These are phyloP conservation scores for Drosophila ananassae DNA, from an alignment of 1,140 invertebrate species.

Conservation along the genomic window DNA sequence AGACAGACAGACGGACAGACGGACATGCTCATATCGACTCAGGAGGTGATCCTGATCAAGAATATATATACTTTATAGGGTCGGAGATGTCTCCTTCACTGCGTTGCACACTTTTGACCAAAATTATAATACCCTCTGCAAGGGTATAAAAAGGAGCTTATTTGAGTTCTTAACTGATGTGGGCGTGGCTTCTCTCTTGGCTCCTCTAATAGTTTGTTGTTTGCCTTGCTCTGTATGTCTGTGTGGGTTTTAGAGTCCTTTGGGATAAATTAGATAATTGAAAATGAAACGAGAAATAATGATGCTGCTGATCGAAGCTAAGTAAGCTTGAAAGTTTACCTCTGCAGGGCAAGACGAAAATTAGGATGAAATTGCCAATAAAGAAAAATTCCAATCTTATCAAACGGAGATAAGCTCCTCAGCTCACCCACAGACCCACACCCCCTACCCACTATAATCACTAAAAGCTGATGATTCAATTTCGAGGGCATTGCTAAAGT, in stretches of 20 bases:
- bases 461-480: slow-evolving; percentile 20
- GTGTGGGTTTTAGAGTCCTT: background rate
- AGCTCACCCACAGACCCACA: background rate
- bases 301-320: slow-evolving; percentile 32
- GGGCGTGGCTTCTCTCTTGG: slow-evolving; percentile 29
- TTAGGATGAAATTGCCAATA: slow-evolving; percentile 31
- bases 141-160: slow-evolving; percentile 43
- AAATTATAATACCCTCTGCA: too few species aligned
- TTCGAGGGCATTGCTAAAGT: background rate
- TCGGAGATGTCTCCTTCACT: too few species aligned
- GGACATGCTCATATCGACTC: too few species aligned
- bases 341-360: slow-evolving; percentile 5
- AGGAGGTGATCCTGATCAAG: too few species aligned
- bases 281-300: slow-evolving; percentile 41
- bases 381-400: slow-evolving; percentile 16
- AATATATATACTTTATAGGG: too few species aligned
- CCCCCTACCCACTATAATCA: background rate
- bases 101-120: too few species aligned
- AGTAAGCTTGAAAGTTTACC: slow-evolving; percentile 28
- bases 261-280: slow-evolving; percentile 50
- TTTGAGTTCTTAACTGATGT: slow-evolving; percentile 52
- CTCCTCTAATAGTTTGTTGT: slow-evolving; percentile 39
- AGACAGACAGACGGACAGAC: too few species aligned
- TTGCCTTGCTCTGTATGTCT: slow-evolving; percentile 6
- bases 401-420: slow-evolving; percentile 8